Base-by-base conservation (phyloP, 1,140 invertebrate species). In the Melitaea cinxia region DNA sequence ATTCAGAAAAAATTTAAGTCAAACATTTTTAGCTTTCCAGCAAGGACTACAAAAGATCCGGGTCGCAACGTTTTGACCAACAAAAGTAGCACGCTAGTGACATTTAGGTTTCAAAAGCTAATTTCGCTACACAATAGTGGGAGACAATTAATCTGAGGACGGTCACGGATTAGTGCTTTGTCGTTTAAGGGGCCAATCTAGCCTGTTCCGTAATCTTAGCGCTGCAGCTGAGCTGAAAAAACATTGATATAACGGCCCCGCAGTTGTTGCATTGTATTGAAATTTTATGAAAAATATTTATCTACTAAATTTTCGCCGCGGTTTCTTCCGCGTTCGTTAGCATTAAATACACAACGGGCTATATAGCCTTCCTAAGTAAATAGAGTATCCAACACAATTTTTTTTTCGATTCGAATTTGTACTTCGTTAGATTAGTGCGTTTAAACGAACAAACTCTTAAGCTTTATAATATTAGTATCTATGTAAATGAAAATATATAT, bases 61-160 rank as follows among this genome's bases (percentile, higher is more conserved):
- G 37, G 37, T 42, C 37, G 37, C 15, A 42, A 17, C 12, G n/a
- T 37, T 5, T n/a, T 42, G 37, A 42, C 37, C 37, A 42, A 42
- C 37, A 42, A 42, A 42, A 42, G 37, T 42, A n/a, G 15, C 37
- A 42, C 17, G 37, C 37, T 42, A 42, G 30, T 4, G 53, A 28
- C 28, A 45, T 57, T 57, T 47, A 39, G 55, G 21, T 28, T 39
- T 57, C 24, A 21, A 52, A 52, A 54, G 60, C 45, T 23, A 33
- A 33, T 33, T 33, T 33, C 30, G 30, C 24, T 33, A 10, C 30
- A 33, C 30, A 33, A 33, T 33, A 33, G 30, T 33, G 4, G 4
- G 12, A 6, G 24, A 26, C 30, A 6, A 33, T 33, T 33, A 33
- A 33, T 33, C 30, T 2, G 30, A 1, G 2, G 30, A 6, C 12